These are phyloP conservation scores for Cataglyphis albicans DNA, from an alignment of 2,888 invertebrate genomes.

Conservation along the genomic window DNA sequence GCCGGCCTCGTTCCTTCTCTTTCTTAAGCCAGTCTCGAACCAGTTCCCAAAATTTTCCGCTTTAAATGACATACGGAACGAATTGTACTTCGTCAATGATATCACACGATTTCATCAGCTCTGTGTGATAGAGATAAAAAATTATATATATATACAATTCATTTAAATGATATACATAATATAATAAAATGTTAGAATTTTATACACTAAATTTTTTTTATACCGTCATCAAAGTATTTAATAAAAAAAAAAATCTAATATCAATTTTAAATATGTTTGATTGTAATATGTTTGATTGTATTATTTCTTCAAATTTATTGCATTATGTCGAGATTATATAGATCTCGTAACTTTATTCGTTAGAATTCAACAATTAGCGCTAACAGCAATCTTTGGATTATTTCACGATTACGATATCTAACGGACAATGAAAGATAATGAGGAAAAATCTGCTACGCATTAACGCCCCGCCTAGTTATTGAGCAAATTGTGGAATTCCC, in stretches of 20 bases:
- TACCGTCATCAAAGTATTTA: neutral
- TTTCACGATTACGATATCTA: slow-evolving; percentile 33
- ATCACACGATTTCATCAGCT: neutral
- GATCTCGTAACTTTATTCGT: neutral
- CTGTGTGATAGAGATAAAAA: neutral
- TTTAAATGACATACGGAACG: slow-evolving; percentile 19
- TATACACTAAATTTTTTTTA: neutral
- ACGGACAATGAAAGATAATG: slow-evolving; percentile 29
- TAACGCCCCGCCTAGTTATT: slow-evolving; percentile 40
- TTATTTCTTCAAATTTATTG: neutral
- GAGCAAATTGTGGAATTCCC: slow-evolving; percentile 63
- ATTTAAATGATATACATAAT: neutral
- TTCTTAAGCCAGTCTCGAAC: slow-evolving; percentile 22
- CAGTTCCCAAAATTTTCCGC: slow-evolving; percentile 30
- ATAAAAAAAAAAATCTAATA: neutral
- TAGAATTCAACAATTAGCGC: neutral
- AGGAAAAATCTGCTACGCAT: slow-evolving; percentile 44
- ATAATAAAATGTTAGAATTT: neutral
- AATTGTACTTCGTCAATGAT: slow-evolving; percentile 17
- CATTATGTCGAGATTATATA: neutral
- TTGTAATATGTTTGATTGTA: neutral
- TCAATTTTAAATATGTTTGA: neutral
- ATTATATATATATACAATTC: slow-evolving; percentile 2
- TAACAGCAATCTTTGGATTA: neutral
- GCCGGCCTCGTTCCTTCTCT: slow-evolving; percentile 64